Base-by-base conservation (phyloP, 2,888 invertebrate species). In the Thecocarcelia acutangulata region DNA sequence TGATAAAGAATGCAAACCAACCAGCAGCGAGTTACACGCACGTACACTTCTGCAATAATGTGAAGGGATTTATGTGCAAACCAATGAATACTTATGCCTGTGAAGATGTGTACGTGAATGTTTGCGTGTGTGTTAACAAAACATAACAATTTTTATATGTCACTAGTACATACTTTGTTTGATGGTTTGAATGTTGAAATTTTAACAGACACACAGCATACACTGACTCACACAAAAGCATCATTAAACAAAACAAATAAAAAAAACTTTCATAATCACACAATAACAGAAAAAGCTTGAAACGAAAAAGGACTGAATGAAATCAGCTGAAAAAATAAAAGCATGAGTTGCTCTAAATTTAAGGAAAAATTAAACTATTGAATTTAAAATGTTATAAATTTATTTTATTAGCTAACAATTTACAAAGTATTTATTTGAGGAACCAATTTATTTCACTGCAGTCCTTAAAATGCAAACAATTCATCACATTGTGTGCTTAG, bases 401-500 rank as follows among this genome's bases (percentile, higher is more conserved):
- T 24, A 3, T 2, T 24, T 2, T 24, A 24, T 24, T 2, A 24
- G 2, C 33, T 1, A 9, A 9, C 33, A 33, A 33, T 33, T 9
- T 33, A 33, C 4, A 33, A 9, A 33, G 24, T 9, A 8, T 33
- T 1, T 33, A 8, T 8, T 33, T 33, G 8, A 33, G 1, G 3
- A 8, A 8, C 5, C 24, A 61, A 11, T 48, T 70, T 24, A 1
- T 15, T 58, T 13, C 1, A 1, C 37, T 6, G n/a, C 33, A 54
- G 61, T 52, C 72, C 59, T 72, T 37, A 11, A 1, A n/a, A 33
- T 11, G 11, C 28, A 28, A 54, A 70, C 69, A 70, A 77, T 77
- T 77, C 24, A 77, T 77, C 69, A 77, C 63, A 19, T n/a, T 66
- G 42, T 42, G 40, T 63, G 63, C 52, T 59, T 56, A 48, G 56